Conservation (phyloP, 2,888 invertebrate species). For the Leptinotarsa peninsularis region DNA sequence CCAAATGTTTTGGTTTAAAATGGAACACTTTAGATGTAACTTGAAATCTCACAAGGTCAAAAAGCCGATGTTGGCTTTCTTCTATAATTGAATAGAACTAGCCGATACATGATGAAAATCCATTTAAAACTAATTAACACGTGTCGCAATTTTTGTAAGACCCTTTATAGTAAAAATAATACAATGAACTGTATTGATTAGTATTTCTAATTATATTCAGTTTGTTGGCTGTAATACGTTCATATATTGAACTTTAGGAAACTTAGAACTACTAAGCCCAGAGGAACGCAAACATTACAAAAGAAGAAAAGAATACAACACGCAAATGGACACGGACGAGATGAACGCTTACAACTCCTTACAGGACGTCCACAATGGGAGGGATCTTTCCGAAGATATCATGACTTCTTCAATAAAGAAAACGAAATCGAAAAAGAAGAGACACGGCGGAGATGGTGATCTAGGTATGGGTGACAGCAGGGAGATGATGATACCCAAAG, state of each 20-base stretch:
- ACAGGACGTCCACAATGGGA: slow-evolving; percentile 60
- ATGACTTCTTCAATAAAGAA: slow-evolving; percentile 58
- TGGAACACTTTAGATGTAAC: no score
- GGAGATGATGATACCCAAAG: slow-evolving; percentile 67
- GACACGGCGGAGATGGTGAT: slow-evolving; percentile 58
- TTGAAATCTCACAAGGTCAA: no score
- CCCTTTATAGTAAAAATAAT: no score
- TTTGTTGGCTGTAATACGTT: no score
- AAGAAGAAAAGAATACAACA: slow-evolving; percentile 60
- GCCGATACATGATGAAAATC: no score
- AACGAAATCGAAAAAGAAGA: slow-evolving; percentile 61
- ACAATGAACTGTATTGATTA: no score
- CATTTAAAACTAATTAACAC: no score
- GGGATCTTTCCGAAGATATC: slow-evolving; percentile 60
- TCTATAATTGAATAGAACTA: no score
- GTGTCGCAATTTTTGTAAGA: no score
- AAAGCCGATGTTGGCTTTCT: no score
- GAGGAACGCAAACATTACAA: slow-evolving; percentile 64
- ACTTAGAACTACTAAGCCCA: slow-evolving; percentile 64
- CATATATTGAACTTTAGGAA: slow-evolving; percentile 46
- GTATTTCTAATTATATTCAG: no score
- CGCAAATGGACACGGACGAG: slow-evolving; percentile 63
- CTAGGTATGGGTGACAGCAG: slow-evolving; percentile 62
- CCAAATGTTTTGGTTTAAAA: no score
- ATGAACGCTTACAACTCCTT: slow-evolving; percentile 64